These are phyloP conservation scores for Limanda limanda DNA, from an alignment of 2,113 vertebrate species.

Conservation along the genomic window DNA sequence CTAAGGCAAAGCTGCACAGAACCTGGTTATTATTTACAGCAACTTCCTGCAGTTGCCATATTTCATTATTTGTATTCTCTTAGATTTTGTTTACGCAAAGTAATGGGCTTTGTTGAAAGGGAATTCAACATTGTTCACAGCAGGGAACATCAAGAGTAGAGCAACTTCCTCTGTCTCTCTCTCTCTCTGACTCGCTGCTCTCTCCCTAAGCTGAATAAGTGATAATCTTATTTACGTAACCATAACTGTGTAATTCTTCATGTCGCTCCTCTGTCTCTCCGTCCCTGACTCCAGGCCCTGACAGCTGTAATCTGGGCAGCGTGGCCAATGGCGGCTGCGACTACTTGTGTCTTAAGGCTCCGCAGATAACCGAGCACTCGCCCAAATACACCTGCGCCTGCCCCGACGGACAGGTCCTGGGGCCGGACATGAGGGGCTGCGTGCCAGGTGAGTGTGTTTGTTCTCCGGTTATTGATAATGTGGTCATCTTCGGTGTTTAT, in stretches of 20 bases:
- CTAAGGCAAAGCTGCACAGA: too few species aligned
- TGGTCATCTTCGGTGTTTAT: not conserved
- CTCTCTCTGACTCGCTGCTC: not conserved
- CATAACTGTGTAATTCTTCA: constrained; percentile 24
- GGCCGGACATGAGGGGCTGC: constrained; percentile 92
- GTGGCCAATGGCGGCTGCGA: constrained; percentile 94
- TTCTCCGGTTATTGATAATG: not conserved
- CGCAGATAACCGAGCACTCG: constrained; percentile 92
- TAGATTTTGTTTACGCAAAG: constrained; percentile 10
- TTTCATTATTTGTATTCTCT: constrained; percentile 18
- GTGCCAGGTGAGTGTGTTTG: constrained; percentile 85
- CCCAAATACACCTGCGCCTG: constrained; percentile 96
- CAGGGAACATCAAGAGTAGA: not conserved
- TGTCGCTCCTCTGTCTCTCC: constrained; percentile 18
- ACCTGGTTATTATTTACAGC: not conserved
- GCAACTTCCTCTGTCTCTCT: not conserved
- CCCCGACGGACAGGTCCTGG: constrained; percentile 92
- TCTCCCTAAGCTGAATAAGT: constrained; percentile 30
- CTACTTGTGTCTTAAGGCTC: constrained; percentile 96
- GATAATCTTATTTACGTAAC: constrained; percentile 41
- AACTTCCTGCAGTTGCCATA: constrained; percentile 7
- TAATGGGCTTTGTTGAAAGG: constrained; percentile 25
- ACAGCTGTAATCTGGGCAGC: constrained; percentile 90
- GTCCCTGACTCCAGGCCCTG: constrained; percentile 83
- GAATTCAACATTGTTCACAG: constrained; percentile 22